These are phyloP conservation scores for Brachypteracias leptosomus DNA, from an alignment of 2,113 vertebrate genomes.

Conservation along the genomic window DNA sequence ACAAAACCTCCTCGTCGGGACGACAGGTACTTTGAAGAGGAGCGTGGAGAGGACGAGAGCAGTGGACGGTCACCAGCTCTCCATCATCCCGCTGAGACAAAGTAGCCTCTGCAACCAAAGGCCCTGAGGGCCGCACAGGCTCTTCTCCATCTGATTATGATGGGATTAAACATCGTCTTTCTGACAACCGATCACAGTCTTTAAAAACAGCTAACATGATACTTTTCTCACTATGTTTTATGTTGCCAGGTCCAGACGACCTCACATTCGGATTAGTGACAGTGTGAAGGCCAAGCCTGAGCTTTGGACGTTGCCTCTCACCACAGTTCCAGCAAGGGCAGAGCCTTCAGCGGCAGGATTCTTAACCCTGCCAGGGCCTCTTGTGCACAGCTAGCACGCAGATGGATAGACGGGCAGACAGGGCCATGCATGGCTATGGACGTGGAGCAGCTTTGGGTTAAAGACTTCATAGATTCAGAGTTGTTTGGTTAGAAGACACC, in stretches of 20 bases:
- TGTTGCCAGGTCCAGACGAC: accelerated
- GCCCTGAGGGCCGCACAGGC: accelerated
- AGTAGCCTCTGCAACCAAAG: background rate
- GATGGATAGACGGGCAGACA: accelerated
- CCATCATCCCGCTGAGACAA: background rate
- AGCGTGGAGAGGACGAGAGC: background rate
- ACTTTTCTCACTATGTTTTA: background rate
- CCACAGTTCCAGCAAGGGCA: background rate
- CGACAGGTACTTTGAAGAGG: background rate
- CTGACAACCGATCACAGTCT: background rate
- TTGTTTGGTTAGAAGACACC: background rate
- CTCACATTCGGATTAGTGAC: background rate
- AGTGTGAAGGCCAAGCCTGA: background rate
- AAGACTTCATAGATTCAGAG: background rate
- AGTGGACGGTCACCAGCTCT: background rate
- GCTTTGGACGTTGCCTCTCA: background rate
- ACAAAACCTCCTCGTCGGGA: background rate
- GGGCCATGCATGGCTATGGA: background rate
- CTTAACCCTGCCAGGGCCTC: background rate
- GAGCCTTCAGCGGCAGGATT: background rate
- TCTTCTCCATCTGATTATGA: background rate
- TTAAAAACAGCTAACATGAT: background rate
- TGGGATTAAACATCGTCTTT: background rate
- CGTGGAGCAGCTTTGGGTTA: background rate
- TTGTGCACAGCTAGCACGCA: background rate